Base-by-base conservation (phyloP, 2,797 vertebrate genomes). In the Urocyon cinereoargenteus region DNA sequence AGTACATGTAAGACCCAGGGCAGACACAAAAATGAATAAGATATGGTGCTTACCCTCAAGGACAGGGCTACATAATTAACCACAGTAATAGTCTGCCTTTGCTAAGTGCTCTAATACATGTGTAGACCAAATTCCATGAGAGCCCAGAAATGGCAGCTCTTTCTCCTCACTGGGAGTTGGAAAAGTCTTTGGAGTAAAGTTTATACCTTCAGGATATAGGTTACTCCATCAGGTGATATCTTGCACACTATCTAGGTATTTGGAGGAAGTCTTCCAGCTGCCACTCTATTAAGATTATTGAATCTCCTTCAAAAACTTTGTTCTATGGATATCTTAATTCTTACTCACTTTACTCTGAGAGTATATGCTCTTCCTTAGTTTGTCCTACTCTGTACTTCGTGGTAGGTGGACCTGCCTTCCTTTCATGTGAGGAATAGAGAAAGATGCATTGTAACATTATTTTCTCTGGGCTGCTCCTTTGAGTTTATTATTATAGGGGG, bases 41-140 rank as follows among this genome's bases (percentile, higher is more conserved):
- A 19, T 13, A 2, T 0, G 8, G 21, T 31, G 36, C 3, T 51
- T 51, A 61, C 11, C 2, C 10, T 73, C 2, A n/a, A 40, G n/a
- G 11, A 73, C 8, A 70, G 6, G 19, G 26, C 6, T 3, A 16
- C 4, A 6, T 2, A 75, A 40, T 11, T 36, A 81, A 36, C 12
- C 1, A 8, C 4, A 87, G 16, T 14, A 45, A 73, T 5, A 6
- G 0, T 49, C 16, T 77, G 5, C 24, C 19, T 87, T 91, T 28
- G 2, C 0, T 4, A 73, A 88, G 5, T 72, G 16, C 16, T 26
- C 0, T 4, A 15, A 28, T 14, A 6, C 10, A 0, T 14, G 1
- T 4, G 14, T 18, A 85, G 10, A 49, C 5, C 5, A 19, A 62
- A 22, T 26, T 22, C 26, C 40, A 18, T 7, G 19, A 82, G 12